Base-by-base conservation (phyloP, 2,888 invertebrate genomes). In the Calliopum simillimum region DNA sequence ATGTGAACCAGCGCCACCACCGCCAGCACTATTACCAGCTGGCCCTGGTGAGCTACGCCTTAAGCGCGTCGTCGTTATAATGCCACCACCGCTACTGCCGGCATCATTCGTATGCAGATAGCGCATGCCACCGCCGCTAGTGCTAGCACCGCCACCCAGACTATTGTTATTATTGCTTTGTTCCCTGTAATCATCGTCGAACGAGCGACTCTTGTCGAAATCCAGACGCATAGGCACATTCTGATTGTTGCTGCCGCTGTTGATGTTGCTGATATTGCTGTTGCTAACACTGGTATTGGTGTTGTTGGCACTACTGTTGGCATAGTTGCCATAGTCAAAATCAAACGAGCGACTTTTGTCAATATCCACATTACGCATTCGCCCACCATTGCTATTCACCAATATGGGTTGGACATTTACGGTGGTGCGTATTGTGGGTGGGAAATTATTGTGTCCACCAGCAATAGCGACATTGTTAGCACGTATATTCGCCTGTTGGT, bases 281-380 rank as follows among this genome's bases (percentile, higher is more conserved):
- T 71, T 74, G 53, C 71, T 70, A 14, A 66, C 71, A 11, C 69
- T 71, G 14, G 55, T 56, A 11, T 73, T 70, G n/a, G 71, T 70
- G 41, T 44, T 71, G 55, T 25, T 47, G 56, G 56, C 19, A 6
- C 46, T 53, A 0, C 77, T 78, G 67, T 79, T 81, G 33, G 33
- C 33, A 68, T 80, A 85, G 72, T 82, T 83, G 72, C 78, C 81
- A 74, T 84, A 86, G 69, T 86, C 86, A 25, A 86, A 83, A 75
- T 86, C 86, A 69, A 86, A 85, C 51, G 86, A 86, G 68, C 84
- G 84, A 67, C 86, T 84, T 73, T 85, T 86, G 70, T 86, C 85
- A 58, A 82, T 80, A 4, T 86, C 85, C 47, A 62, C 79, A 67
- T 79, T 80, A 0, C 82, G 79, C 41, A 75, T 66, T 12, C 79